These are phyloP conservation scores for Watsonalla binaria DNA, from an alignment of 2,888 invertebrate species.

Conservation along the genomic window DNA sequence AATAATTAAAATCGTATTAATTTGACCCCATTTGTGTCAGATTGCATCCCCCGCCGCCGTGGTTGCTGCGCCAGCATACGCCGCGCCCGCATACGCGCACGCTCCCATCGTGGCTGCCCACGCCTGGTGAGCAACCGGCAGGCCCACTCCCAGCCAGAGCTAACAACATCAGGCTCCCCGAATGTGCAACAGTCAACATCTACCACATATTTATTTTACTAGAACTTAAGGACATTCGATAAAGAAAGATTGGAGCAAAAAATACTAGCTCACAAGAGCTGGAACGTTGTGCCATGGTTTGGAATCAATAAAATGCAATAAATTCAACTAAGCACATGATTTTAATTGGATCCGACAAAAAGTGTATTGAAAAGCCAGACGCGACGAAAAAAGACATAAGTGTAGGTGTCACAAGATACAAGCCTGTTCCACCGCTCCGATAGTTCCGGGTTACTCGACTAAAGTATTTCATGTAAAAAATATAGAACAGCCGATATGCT, in stretches of 20 bases:
- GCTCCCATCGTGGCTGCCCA: constrained; percentile 53
- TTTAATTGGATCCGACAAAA: neutral
- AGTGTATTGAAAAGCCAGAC: neutral
- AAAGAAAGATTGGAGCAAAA: constrained; percentile 34
- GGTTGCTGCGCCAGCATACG: constrained; percentile 45
- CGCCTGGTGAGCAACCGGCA: constrained; percentile 48
- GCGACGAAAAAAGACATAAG: neutral
- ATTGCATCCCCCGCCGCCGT: constrained; percentile 57
- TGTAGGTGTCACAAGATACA: neutral
- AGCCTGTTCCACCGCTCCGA: neutral
- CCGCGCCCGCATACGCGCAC: constrained; percentile 50
- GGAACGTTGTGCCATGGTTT: constrained; percentile 46
- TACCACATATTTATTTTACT: constrained; percentile 43
- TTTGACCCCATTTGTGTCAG: constrained; percentile 28
- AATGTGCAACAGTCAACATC: constrained; percentile 64
- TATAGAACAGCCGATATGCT: too few species aligned
- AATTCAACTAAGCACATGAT: constrained; percentile 15
- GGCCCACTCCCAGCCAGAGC: constrained; percentile 18
- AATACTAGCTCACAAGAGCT: constrained; percentile 36
- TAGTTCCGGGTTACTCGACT: neutral
- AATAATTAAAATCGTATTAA: neutral
- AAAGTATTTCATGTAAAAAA: too few species aligned
- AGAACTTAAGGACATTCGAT: constrained; percentile 34
- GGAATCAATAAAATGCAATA: constrained; percentile 40
- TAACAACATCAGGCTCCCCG: constrained; percentile 28